Conservation (phyloP, 37 sponge, comb jelly and placozoan species). For the Chondrilla cf. caribensis region DNA sequence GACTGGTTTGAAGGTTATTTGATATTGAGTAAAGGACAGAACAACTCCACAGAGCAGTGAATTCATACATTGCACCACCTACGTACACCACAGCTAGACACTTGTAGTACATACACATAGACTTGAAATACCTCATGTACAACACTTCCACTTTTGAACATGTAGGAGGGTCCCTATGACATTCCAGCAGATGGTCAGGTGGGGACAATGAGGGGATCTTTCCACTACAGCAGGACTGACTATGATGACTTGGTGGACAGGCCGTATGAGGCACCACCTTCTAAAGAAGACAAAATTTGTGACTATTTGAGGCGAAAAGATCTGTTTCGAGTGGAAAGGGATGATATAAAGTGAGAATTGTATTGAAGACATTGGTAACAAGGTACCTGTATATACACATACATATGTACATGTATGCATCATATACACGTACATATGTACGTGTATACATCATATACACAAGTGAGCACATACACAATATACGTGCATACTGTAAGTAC, state of each 20-base stretch:
- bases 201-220: not conserved
- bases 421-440: too few relatives aligned
- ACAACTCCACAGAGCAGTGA: too few relatives aligned
- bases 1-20: too few relatives aligned
- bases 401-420: too few relatives aligned
- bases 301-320: conserved; percentile 6
- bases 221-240: not conserved
- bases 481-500: not conserved
- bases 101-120: not conserved
- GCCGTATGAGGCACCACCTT: conserved; percentile 14
- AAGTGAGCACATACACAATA: not conserved
- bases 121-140: too few relatives aligned
- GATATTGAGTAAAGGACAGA: too few relatives aligned
- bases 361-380: not conserved
- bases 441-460: too few relatives aligned
- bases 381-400: too few relatives aligned
- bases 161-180: conserved; percentile 14
- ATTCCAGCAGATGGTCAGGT: not conserved
- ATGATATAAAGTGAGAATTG: conserved; percentile 18
- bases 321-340: not conserved
- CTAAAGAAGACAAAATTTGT: conserved; percentile 4
- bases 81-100: too few relatives aligned
- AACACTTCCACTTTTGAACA: not conserved
- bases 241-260: conserved; percentile 13
- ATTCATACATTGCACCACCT: too few relatives aligned